phyloP scores from a whole-genome alignment of 2,113 vertebrate genomes.

The Mus pahari region DNA sequence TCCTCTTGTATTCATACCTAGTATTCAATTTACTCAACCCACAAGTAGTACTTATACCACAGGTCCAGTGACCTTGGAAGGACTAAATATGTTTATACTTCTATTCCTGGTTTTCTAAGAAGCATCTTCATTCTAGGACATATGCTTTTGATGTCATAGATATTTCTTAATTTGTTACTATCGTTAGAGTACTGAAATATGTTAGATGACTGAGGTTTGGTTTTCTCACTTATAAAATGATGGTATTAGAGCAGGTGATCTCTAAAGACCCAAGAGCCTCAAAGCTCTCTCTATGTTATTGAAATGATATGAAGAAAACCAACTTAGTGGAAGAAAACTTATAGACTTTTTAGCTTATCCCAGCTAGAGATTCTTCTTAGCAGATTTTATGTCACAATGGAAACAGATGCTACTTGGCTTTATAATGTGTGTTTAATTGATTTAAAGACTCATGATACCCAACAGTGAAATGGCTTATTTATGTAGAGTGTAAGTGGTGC shows the following conservation, averaged over 20 bases:
- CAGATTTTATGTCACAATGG: constrained; percentile 56
- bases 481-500: constrained; percentile 6
- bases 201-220: not conserved
- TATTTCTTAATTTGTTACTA: not conserved
- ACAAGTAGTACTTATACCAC: not conserved
- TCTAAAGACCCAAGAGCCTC: not conserved
- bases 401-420: constrained; percentile 72
- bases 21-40: not conserved
- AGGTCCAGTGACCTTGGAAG: not conserved
- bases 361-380: constrained; percentile 47
- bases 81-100: not conserved
- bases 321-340: constrained; percentile 48
- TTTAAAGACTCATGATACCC: constrained; percentile 30
- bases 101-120: not conserved
- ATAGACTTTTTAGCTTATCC: constrained; percentile 56
- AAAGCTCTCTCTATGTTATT: constrained; percentile 14
- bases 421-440: constrained; percentile 77
- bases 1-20: not conserved
- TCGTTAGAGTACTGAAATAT: not conserved
- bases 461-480: constrained; percentile 16
- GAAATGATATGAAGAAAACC: constrained; percentile 52
- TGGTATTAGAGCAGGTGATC: not conserved
- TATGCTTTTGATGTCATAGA: not conserved
- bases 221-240: constrained; percentile 52
- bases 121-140: not conserved